Conservation (phyloP, 2,797 vertebrate genomes). For the Anomalospiza imberbis region DNA sequence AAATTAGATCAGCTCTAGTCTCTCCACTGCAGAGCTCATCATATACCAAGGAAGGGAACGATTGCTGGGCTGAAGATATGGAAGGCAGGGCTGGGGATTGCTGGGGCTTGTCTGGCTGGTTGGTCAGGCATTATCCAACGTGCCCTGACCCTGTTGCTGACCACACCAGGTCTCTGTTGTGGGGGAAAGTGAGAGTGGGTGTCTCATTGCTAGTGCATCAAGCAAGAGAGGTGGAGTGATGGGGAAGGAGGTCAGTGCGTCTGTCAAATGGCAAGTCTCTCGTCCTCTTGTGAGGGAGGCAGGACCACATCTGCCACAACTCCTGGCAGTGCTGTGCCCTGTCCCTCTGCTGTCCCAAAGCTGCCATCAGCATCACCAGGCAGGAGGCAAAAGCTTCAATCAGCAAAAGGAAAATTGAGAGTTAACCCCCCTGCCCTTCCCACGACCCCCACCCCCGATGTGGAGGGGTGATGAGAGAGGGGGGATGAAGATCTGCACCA, state of each 20-base stretch:
- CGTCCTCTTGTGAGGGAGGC: neutral
- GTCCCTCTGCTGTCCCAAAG: neutral
- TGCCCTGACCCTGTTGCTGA: neutral
- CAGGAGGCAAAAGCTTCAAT: slow-evolving; percentile 17
- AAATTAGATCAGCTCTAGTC: neutral
- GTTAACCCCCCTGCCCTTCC: neutral
- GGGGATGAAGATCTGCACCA: neutral
- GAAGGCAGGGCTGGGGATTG: neutral
- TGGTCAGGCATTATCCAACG: neutral
- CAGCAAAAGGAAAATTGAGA: slow-evolving; percentile 9
- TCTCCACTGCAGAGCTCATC: neutral
- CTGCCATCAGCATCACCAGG: neutral
- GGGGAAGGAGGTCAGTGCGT: neutral
- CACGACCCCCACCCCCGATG: fast-evolving
- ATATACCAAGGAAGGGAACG: fast-evolving
- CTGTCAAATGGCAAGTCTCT: neutral
- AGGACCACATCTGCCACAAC: neutral
- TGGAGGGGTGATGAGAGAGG: neutral
- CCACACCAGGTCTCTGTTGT: neutral
- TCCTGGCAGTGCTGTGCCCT: neutral
- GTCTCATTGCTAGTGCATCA: neutral
- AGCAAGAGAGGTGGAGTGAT: neutral
- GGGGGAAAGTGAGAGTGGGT: neutral
- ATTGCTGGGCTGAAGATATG: neutral
- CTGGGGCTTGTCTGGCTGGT: neutral